These are phyloP conservation scores for Coenonympha glycerion DNA, from an alignment of 2,888 invertebrate genomes.

Conservation along the genomic window DNA sequence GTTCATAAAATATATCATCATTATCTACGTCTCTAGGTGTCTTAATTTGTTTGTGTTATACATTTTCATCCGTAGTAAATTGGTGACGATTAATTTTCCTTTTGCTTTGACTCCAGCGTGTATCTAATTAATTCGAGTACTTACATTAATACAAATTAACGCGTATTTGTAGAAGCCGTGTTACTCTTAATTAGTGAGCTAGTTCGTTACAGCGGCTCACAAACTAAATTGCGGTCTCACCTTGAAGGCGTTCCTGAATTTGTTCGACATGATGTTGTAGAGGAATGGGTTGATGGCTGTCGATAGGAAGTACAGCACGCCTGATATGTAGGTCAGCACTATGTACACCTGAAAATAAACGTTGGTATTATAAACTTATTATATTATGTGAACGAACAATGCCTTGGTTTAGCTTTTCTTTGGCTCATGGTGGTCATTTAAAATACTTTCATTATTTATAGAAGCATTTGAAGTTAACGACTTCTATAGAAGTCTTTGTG, in stretches of 20 bases:
- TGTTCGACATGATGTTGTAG: constrained; percentile 97
- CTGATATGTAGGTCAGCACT: constrained; percentile 87
- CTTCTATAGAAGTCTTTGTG: too few species aligned
- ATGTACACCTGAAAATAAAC: constrained; percentile 82
- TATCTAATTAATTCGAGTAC: not conserved
- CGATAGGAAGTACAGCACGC: constrained; percentile 92
- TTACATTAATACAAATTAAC: not conserved
- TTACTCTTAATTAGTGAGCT: not conserved
- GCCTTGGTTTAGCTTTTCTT: too few species aligned
- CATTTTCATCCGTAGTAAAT: too few species aligned
- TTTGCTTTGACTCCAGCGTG: too few species aligned
- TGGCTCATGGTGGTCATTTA: too few species aligned
- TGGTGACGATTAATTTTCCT: too few species aligned
- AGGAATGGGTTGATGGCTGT: constrained; percentile 95
- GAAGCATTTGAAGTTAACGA: too few species aligned
- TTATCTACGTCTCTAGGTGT: too few species aligned
- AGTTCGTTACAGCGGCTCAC: not conserved
- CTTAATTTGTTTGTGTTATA: too few species aligned
- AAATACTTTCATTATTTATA: too few species aligned
- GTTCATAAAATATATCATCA: too few species aligned
- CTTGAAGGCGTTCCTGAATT: constrained; percentile 95
- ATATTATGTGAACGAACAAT: not conserved
- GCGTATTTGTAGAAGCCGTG: not conserved
- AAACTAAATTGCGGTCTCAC: constrained; percentile 70
- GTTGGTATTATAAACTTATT: constrained; percentile 22